Base-by-base conservation (phyloP, 2,888 invertebrate genomes). In the Hypomecis punctinalis region DNA sequence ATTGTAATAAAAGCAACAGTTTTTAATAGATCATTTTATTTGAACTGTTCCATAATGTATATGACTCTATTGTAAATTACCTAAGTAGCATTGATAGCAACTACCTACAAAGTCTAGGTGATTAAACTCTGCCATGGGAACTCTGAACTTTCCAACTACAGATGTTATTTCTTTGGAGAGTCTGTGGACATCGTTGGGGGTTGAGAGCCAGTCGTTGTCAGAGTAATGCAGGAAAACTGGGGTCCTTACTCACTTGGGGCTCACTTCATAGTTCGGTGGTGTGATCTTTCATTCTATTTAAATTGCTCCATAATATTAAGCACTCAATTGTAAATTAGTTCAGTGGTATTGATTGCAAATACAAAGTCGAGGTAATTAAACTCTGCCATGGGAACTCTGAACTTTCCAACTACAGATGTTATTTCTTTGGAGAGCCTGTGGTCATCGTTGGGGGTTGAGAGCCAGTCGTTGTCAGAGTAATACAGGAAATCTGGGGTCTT, bases 61-160 rank as follows among this genome's bases (percentile, higher is more conserved):
- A 94, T 52, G 74, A 92, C 72, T 68, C 93, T 81, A 72, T 94
- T 77, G 74, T 96, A 96, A 0, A 96, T 84, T 46, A 95, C 82
- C 53, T 84, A 88, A 33, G 94, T 93, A 0, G 94, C 95, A 75
- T 94, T 90, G 54, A 89, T 94, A 5, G 93, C 94, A 74, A 94
- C n/a, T n/a, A 94, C 5, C n/a, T n/a, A 95, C 85, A 71, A 94
- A 94, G 75, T 95, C 95, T 51, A 95, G 77, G 75, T 95, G 95
- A 72, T 93, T 94, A 75, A 94, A 94, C 60, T 90, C 83, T 5
- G 83, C 71, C 53, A 92, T 71, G 0, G 91, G 86, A 0, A 94
- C 93, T 74, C 88, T 81, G 68, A 88, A 91, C 73, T 90, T 89
- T n/a, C 93, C 94, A 0, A 94, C 72, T 0, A 85, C 84, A 9